Evolutionary conservation across 2,797 vertebrate species (phyloP).

Genomic region (Hydrocynus forskahlii): DNA sequence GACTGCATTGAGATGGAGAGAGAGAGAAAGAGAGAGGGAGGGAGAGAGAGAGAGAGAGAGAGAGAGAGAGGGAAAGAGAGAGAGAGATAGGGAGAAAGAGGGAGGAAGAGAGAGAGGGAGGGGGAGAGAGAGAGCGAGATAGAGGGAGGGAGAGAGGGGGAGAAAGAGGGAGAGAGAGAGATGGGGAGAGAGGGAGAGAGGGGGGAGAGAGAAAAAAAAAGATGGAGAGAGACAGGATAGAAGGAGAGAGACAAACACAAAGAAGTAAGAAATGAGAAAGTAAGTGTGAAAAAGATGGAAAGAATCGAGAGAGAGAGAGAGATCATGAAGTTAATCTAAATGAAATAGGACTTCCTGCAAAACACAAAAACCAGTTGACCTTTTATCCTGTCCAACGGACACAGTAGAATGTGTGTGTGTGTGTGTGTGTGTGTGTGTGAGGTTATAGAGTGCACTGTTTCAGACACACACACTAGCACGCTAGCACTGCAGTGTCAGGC

Average conservation of each 20-base stretch:
- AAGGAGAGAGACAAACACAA: background rate
- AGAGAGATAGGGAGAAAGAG: too few species aligned
- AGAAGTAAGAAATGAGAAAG: background rate
- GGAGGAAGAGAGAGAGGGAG: too few species aligned
- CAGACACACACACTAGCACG: background rate
- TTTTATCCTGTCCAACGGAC: constrained; percentile 40
- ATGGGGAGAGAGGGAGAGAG: too few species aligned
- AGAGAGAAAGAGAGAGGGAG: too few species aligned
- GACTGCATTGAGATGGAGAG: too few species aligned
- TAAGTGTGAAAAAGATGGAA: background rate
- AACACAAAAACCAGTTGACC: constrained; percentile 33
- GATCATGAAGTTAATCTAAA: constrained; percentile 25
- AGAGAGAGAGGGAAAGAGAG: too few species aligned
- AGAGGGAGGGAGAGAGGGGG: too few species aligned
- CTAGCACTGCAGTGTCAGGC: constrained; percentile 36
- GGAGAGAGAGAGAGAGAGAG: too few species aligned
- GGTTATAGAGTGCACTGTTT: constrained; percentile 4
- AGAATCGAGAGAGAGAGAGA: background rate
- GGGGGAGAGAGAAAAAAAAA: too few species aligned
- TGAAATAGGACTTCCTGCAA: constrained; percentile 46
- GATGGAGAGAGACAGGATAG: too few species aligned
- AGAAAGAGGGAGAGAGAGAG: too few species aligned
- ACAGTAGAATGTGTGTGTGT: constrained; percentile 28
- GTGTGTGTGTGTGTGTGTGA: background rate
- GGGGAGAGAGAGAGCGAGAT: too few species aligned